phyloP scores from a whole-genome alignment of 2,113 vertebrate species.

The Dasyornis broadbenti region DNA sequence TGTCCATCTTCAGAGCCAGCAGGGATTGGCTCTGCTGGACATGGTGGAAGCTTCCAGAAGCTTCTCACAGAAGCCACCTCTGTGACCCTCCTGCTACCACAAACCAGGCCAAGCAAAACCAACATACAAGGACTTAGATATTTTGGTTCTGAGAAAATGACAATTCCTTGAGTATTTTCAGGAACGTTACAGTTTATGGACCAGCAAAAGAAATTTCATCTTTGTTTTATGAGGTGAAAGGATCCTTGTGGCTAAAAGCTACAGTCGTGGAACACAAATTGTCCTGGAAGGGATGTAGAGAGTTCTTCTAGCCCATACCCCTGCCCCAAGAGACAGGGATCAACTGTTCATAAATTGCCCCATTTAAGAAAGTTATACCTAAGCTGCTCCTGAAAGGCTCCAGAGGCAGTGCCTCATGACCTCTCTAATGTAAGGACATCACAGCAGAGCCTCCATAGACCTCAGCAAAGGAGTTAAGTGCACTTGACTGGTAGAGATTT shows the following conservation, averaged over 20 bases:
- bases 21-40: too few relatives aligned
- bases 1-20: too few relatives aligned
- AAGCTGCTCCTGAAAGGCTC: not conserved
- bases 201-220: not conserved
- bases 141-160: not conserved
- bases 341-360: not conserved
- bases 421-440: not conserved
- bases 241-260: not conserved
- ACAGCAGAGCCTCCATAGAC: not conserved
- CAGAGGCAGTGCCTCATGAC: not conserved
- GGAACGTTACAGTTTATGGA: not conserved
- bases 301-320: rapidly evolving
- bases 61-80: too few relatives aligned
- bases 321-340: not conserved
- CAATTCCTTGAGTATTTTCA: not conserved
- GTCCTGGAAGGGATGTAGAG: not conserved
- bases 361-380: not conserved
- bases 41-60: too few relatives aligned
- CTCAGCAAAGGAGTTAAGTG: not conserved
- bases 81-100: too few relatives aligned
- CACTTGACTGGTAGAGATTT: not conserved
- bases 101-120: too few relatives aligned
- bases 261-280: not conserved
- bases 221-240: not conserved
- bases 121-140: not conserved